Percentiles rank a stretch among this genome's conserved stretches.
Evolutionary conservation across 1,140 invertebrate genomes (phyloP).

Genomic region (Neodiprion lecontei): DNA sequence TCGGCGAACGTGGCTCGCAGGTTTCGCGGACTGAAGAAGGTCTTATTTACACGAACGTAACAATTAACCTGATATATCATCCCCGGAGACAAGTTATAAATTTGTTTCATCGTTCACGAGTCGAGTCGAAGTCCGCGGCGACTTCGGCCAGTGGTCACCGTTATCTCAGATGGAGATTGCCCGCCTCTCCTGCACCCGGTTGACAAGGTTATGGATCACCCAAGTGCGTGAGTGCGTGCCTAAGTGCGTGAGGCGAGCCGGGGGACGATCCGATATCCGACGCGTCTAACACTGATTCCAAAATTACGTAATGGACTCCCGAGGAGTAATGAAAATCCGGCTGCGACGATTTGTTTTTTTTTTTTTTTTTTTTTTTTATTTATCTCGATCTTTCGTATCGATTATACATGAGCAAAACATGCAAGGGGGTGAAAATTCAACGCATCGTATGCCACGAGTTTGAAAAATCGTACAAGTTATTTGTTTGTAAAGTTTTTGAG

Average conservation of each 20-base stretch:
- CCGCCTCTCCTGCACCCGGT: slow-evolving; percentile 31
- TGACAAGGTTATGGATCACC: slow-evolving; percentile 56
- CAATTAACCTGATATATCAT: neutral
- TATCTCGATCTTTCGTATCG: neutral
- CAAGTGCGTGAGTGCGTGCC: slow-evolving; percentile 33
- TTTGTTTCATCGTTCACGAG: slow-evolving; percentile 1
- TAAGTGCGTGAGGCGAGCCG: neutral
- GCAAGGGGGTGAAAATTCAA: no score
- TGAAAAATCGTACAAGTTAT: no score
- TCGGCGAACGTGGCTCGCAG: neutral
- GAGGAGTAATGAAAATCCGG: neutral
- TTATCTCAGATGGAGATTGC: slow-evolving; percentile 38
- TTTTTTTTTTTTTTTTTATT: neutral
- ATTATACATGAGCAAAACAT: neutral
- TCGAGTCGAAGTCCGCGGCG: neutral
- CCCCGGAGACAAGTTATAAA: slow-evolving; percentile 1
- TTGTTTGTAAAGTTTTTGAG: no score
- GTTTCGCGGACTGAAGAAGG: neutral
- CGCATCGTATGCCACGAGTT: no score
- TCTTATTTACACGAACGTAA: slow-evolving; percentile 7
- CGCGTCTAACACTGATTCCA: no score
- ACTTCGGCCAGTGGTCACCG: neutral
- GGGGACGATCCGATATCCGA: no score
- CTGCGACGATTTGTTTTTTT: neutral
- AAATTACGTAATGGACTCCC: neutral